Evolutionary conservation across 64 coral and sea anemone species (phyloP).

Genomic region (Anthopleura sola): DNA sequence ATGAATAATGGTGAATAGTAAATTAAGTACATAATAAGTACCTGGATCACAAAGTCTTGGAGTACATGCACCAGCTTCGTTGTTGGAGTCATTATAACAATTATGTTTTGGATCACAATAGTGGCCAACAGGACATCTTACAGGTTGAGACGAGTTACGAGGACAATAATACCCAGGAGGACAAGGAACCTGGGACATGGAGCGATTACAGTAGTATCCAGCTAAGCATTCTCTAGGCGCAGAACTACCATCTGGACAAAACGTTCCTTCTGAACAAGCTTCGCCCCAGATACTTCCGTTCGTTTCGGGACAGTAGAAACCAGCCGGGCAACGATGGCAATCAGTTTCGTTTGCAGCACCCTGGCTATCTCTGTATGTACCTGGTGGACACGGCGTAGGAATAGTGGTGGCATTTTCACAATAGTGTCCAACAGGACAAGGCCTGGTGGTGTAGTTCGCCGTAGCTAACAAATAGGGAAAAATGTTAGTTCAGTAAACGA

Average conservation of each 20-base stretch:
- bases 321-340: constrained; percentile 76
- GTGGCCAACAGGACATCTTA: constrained; percentile 72
- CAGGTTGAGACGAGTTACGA: constrained; percentile 52
- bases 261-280: constrained; percentile 72
- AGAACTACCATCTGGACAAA: constrained; percentile 79
- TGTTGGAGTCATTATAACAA: constrained; percentile 53
- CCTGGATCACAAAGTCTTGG: constrained; percentile 80
- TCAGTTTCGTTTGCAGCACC: constrained; percentile 67
- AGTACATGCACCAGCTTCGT: constrained; percentile 69
- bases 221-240: constrained; percentile 72
- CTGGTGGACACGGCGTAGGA: constrained; percentile 80
- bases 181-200: constrained; percentile 71
- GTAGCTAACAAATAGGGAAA: constrained; percentile 46
- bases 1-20: too few species aligned
- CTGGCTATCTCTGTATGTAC: constrained; percentile 75
- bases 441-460: constrained; percentile 62
- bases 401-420: constrained; percentile 68
- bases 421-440: constrained; percentile 86
- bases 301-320: constrained; percentile 58
- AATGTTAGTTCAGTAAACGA: not conserved
- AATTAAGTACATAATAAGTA: not conserved
- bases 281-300: constrained; percentile 74
- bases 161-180: constrained; percentile 92
- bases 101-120: constrained; percentile 82
- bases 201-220: constrained; percentile 77